These are phyloP conservation scores for Uropetala carovei DNA, from an alignment of 2,888 invertebrate species.

Conservation along the genomic window DNA sequence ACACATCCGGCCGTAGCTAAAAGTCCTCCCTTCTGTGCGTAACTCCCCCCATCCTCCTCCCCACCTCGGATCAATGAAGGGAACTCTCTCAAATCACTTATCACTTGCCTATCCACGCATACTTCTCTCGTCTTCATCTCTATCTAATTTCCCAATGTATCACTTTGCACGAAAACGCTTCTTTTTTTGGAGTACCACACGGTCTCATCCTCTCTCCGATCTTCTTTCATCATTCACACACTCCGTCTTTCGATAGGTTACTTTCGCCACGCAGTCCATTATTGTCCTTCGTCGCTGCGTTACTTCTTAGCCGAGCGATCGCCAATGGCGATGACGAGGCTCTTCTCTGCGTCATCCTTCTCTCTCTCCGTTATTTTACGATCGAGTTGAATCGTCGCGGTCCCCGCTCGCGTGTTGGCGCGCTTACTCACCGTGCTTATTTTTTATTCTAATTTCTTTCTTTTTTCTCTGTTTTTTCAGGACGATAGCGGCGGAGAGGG, in stretches of 20 bases:
- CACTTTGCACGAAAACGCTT: not conserved
- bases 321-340: too few species aligned
- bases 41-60: too few species aligned
- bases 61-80: conserved; percentile 4
- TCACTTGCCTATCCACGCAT: not conserved
- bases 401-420: not conserved
- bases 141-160: not conserved
- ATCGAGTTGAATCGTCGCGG: not conserved
- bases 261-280: too few species aligned
- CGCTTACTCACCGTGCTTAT: not conserved
- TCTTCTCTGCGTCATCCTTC: too few species aligned
- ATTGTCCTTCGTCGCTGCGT: too few species aligned
- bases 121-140: not conserved
- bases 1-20: not conserved
- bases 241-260: too few species aligned
- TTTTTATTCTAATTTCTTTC: not conserved
- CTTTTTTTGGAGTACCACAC: not conserved
- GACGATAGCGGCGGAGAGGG: conserved; percentile 37
- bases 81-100: conserved; percentile 22
- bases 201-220: too few species aligned
- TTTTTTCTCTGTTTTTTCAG: conserved; percentile 4
- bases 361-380: not conserved
- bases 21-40: too few species aligned
- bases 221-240: too few species aligned
- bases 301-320: too few species aligned